These are phyloP conservation scores for Athene cunicularia DNA, from an alignment of 2,113 vertebrate species.

Conservation along the genomic window DNA sequence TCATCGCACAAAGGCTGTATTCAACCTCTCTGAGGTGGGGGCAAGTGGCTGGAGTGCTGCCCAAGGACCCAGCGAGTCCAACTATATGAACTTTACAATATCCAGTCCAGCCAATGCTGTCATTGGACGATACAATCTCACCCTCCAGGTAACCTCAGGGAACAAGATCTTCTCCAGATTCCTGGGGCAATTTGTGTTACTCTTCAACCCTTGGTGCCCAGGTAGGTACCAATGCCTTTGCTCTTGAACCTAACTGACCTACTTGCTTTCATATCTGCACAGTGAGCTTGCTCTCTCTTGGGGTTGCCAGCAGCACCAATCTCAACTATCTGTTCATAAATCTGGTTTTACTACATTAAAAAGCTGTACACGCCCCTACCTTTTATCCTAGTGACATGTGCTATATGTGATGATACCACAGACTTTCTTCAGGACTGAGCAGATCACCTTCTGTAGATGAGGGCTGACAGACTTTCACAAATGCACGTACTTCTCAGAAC, in stretches of 20 bases:
- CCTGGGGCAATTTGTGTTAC: constrained; percentile 82
- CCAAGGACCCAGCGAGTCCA: neutral
- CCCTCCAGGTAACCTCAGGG: constrained; percentile 65
- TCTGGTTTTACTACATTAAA: neutral
- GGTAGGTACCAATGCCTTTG: constrained; percentile 71
- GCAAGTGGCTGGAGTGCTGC: constrained; percentile 59
- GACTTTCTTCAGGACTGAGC: neutral
- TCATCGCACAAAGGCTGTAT: constrained; percentile 73
- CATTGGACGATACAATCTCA: constrained; percentile 84
- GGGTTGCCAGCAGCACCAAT: neutral
- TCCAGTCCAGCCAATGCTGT: constrained; percentile 79
- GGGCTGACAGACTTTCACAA: neutral
- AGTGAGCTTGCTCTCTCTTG: neutral
- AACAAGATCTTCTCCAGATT: constrained; percentile 52
- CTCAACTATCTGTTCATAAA: neutral
- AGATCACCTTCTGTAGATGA: neutral
- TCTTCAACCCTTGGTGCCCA: constrained; percentile 94
- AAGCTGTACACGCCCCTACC: accelerated
- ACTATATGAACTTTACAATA: constrained; percentile 38
- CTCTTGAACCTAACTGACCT: neutral
- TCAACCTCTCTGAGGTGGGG: constrained; percentile 18
- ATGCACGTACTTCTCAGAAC: neutral
- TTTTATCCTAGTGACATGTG: neutral
- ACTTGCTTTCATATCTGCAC: neutral
- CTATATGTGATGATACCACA: neutral